Conservation (phyloP, 2,888 invertebrate species). For the Saturnia pavonia region DNA sequence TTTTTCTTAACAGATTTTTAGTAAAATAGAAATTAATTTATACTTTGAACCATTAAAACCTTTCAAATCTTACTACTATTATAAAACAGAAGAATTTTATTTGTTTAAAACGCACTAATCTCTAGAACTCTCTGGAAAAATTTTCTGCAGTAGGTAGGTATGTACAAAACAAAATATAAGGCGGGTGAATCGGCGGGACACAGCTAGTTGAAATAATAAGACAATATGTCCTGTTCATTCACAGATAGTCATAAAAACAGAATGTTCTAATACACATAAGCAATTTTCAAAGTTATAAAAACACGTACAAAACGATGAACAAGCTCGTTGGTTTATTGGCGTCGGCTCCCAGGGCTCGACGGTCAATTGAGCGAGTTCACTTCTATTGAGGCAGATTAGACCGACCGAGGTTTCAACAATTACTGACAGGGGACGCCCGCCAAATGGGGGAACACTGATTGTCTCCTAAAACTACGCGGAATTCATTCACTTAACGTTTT, state of each 20-base stretch:
- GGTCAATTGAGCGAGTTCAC: conserved; percentile 72
- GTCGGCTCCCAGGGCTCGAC: conserved; percentile 44
- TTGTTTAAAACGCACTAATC: too few relatives aligned
- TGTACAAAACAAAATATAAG: too few relatives aligned
- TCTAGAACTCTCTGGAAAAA: too few relatives aligned
- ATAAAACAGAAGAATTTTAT: too few relatives aligned
- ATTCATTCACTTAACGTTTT: background rate
- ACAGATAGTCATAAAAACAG: background rate
- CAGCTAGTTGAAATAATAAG: too few relatives aligned
- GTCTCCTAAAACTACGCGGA: conserved; percentile 17
- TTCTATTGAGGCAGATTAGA: conserved; percentile 73
- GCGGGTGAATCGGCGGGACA: too few relatives aligned
- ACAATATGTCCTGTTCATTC: too few relatives aligned
- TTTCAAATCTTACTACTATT: too few relatives aligned
- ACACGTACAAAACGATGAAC: conserved; percentile 7
- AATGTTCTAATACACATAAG: background rate
- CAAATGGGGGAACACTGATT: conserved; percentile 19
- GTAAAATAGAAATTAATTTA: too few relatives aligned
- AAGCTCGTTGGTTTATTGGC: conserved; percentile 5
- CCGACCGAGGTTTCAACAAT: conserved; percentile 61
- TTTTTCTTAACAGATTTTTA: too few relatives aligned
- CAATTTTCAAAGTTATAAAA: conserved; percentile 5
- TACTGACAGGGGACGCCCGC: conserved; percentile 44
- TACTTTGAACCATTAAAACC: too few relatives aligned
- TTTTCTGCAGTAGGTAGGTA: too few relatives aligned